These are phyloP conservation scores for Percina caprodes DNA, from an alignment of 2,113 vertebrate species.

Conservation along the genomic window DNA sequence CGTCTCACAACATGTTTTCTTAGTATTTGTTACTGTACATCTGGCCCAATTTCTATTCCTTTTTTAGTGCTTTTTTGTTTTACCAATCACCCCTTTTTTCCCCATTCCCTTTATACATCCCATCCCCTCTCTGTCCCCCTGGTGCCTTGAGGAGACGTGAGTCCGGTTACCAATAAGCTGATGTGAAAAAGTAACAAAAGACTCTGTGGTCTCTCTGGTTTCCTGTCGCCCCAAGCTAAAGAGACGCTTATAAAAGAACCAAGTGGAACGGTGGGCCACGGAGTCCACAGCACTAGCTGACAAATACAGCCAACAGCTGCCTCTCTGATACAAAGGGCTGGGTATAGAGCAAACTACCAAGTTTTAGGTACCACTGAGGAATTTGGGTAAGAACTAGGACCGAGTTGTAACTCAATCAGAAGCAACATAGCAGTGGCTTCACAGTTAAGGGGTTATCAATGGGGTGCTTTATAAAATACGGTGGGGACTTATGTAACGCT, in stretches of 20 bases:
- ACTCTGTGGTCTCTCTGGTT: constrained; percentile 77
- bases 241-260: constrained; percentile 70
- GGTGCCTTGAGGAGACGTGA: constrained; percentile 73
- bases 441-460: constrained; percentile 58
- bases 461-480: constrained; percentile 53
- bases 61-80: background rate
- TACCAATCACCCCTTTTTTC: background rate
- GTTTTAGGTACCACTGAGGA: constrained; percentile 66
- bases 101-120: background rate
- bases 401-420: constrained; percentile 65
- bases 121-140: constrained; percentile 55
- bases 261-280: constrained; percentile 50
- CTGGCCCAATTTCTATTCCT: background rate
- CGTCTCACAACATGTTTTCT: background rate
- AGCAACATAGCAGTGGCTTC: constrained; percentile 46
- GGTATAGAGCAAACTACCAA: constrained; percentile 38
- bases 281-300: constrained; percentile 43
- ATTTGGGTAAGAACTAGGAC: constrained; percentile 56
- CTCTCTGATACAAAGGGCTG: constrained; percentile 48
- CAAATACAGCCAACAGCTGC: constrained; percentile 59
- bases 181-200: constrained; percentile 77
- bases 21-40: constrained; percentile 15
- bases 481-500: constrained; percentile 45
- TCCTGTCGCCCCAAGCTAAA: constrained; percentile 76
- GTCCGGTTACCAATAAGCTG: constrained; percentile 82